These are phyloP conservation scores for Camponotus pennsylvanicus DNA, from an alignment of 1,140 invertebrate genomes.

Conservation along the genomic window DNA sequence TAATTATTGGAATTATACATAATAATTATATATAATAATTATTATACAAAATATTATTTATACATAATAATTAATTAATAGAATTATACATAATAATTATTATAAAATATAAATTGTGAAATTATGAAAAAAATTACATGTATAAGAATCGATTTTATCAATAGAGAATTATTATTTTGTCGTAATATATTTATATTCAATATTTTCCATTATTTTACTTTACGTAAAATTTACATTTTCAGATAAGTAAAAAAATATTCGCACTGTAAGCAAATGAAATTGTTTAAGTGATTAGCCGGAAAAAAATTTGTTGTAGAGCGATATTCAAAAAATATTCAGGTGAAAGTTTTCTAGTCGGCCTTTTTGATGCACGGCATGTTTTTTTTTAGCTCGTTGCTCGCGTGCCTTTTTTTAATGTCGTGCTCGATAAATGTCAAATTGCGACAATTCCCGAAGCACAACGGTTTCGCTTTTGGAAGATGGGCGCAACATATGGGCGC, in stretches of 20 bases:
- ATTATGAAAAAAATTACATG: background rate
- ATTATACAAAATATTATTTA: too few relatives aligned
- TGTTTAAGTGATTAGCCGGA: background rate
- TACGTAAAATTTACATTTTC: constrained; percentile 15
- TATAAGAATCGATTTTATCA: background rate
- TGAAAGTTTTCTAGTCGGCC: constrained; percentile 1
- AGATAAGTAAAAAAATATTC: constrained; percentile 3
- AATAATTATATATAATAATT: too few relatives aligned
- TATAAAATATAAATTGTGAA: background rate
- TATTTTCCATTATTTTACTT: background rate
- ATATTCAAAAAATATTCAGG: background rate
- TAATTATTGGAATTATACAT: too few relatives aligned
- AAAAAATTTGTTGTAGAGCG: background rate
- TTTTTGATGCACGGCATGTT: too few relatives aligned
- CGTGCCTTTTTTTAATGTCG: constrained; percentile 22
- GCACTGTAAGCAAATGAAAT: background rate
- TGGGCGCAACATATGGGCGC: constrained; percentile 22
- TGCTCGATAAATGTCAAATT: constrained; percentile 35
- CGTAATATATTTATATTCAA: background rate
- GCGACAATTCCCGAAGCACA: background rate
- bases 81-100: background rate
- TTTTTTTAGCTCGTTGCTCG: constrained; percentile 2
- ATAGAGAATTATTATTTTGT: constrained; percentile 15
- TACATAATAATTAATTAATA: too few relatives aligned
- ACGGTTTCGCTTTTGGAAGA: constrained; percentile 30